Percentiles rank a stretch among this genome's conserved stretches.
Evolutionary conservation across 2,113 vertebrate species (phyloP).

Genomic region (Bolborhynchus lineola): DNA sequence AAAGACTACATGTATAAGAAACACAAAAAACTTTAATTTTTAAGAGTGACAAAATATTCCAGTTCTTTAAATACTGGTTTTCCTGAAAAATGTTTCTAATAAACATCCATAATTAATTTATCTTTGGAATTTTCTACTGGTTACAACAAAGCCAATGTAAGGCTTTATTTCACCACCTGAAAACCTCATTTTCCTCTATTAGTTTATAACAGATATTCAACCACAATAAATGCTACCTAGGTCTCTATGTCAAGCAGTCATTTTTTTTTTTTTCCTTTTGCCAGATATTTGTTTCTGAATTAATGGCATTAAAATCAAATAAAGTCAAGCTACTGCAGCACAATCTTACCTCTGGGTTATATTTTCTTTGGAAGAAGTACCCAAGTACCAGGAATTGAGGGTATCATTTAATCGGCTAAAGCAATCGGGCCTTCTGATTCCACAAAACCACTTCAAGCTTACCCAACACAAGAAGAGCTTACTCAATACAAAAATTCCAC

Average conservation of each 20-base stretch:
- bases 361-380: neutral
- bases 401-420: neutral
- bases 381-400: neutral
- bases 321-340: neutral
- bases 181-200: neutral
- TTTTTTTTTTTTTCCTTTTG: neutral
- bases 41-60: neutral
- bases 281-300: neutral
- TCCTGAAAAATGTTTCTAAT: neutral
- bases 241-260: rapidly evolving
- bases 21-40: neutral
- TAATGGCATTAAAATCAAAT: neutral
- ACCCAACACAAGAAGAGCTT: neutral
- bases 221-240: neutral
- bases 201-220: neutral
- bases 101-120: neutral
- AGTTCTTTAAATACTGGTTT: neutral
- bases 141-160: neutral
- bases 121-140: neutral
- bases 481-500: neutral
- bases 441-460: neutral
- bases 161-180: neutral
- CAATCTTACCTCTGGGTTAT: neutral
- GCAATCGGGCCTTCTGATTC: neutral
- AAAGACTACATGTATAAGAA: neutral